phyloP scores from a whole-genome alignment of 1,140 invertebrate genomes.

The Musca domestica region DNA sequence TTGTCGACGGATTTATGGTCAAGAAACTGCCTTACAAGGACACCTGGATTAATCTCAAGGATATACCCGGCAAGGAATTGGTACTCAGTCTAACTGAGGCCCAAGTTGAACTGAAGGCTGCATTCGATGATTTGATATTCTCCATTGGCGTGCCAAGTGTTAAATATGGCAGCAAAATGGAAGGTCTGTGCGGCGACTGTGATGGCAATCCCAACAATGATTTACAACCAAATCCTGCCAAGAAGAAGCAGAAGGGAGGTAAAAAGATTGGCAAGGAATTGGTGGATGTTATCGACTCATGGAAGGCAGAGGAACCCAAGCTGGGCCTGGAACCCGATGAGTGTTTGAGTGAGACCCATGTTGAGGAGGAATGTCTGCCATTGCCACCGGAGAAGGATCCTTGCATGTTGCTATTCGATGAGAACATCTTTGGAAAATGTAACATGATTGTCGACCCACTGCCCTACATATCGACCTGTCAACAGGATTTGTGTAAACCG shows the following conservation, averaged over 20 bases:
- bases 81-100: conserved; percentile 54
- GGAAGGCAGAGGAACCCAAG: conserved; percentile 59
- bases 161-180: conserved; percentile 68
- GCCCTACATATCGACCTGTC: conserved; percentile 66
- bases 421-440: conserved; percentile 68
- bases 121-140: conserved; percentile 57
- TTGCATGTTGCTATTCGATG: conserved; percentile 64
- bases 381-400: conserved; percentile 61
- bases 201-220: conserved; percentile 67
- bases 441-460: conserved; percentile 68
- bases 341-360: conserved; percentile 45
- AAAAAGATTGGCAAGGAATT: conserved; percentile 39
- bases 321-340: conserved; percentile 42
- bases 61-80: conserved; percentile 56
- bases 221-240: conserved; percentile 56
- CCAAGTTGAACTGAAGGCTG: conserved; percentile 57
- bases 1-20: conserved; percentile 52
- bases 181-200: conserved; percentile 79
- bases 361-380: conserved; percentile 57
- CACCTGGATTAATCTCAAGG: conserved; percentile 57
- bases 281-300: conserved; percentile 61
- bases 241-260: conserved; percentile 39
- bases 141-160: conserved; percentile 63
- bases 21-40: conserved; percentile 57
- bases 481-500: conserved; percentile 63